Evolutionary conservation across 1,140 invertebrate genomes (phyloP).

Genomic region (Macrocentrus cingulum): DNA sequence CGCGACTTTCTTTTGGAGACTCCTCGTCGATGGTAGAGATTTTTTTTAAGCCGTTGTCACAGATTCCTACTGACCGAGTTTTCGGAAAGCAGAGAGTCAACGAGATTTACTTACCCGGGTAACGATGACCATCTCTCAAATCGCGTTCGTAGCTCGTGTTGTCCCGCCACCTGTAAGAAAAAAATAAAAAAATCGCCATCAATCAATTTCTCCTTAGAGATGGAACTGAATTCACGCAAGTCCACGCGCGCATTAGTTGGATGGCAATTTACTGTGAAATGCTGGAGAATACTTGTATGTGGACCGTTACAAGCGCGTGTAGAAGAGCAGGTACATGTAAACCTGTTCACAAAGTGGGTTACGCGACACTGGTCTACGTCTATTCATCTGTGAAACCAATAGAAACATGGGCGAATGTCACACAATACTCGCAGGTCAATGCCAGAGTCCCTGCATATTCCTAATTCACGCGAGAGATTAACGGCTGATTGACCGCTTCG

Average conservation of each 20-base stretch:
- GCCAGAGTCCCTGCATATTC: constrained; percentile 5
- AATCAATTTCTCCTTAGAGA: too few relatives aligned
- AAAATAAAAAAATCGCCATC: too few relatives aligned
- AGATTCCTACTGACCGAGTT: constrained; percentile 55
- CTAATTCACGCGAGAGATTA: too few relatives aligned
- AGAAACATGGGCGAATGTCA: too few relatives aligned
- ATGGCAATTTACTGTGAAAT: too few relatives aligned
- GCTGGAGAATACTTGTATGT: constrained; percentile 33
- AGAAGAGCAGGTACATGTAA: constrained; percentile 29
- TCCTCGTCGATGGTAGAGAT: neutral
- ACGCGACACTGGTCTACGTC: constrained; percentile 32
- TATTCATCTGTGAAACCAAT: neutral
- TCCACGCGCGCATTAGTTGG: too few relatives aligned
- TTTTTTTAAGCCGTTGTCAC: constrained; percentile 43
- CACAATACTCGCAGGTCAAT: too few relatives aligned
- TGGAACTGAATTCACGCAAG: too few relatives aligned
- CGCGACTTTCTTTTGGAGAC: neutral
- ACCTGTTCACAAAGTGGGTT: constrained; percentile 57
- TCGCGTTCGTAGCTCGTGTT: constrained; percentile 47
- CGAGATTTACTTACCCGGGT: constrained; percentile 63
- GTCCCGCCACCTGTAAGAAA: constrained; percentile 49
- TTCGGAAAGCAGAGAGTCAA: constrained; percentile 23
- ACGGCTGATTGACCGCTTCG: constrained; percentile 41
- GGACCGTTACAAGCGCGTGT: constrained; percentile 43
- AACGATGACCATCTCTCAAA: constrained; percentile 69